phyloP scores from a whole-genome alignment of 2,113 vertebrate genomes.

The Chaetops frenatus region DNA sequence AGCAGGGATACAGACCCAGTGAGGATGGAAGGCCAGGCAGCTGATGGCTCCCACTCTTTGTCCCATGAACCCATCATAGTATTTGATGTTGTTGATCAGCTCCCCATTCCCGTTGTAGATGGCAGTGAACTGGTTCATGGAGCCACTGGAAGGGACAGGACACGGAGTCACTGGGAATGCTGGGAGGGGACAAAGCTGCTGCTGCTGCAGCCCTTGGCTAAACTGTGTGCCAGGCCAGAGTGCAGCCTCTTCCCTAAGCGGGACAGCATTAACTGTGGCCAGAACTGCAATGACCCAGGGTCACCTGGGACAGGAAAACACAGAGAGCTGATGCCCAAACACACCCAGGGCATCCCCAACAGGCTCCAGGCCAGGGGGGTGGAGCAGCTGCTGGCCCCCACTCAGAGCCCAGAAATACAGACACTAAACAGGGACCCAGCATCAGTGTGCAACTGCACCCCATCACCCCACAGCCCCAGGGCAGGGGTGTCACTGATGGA shows the following conservation, averaged over 20 bases:
- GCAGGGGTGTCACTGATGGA: background rate
- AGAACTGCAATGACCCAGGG: background rate
- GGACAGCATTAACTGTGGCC: background rate
- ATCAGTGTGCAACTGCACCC: background rate
- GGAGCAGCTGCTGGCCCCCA: background rate
- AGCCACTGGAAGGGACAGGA: slow-evolving; percentile 77
- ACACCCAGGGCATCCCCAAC: background rate
- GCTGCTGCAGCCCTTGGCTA: background rate
- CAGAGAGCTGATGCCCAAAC: accelerated
- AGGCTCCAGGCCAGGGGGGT: background rate
- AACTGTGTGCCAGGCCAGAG: background rate
- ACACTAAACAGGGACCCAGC: background rate
- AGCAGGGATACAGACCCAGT: slow-evolving; percentile 82
- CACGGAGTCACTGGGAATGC: background rate
- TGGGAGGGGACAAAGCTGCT: accelerated
- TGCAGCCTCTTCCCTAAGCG: accelerated
- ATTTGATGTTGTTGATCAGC: slow-evolving; percentile 97
- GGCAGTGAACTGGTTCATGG: slow-evolving; percentile 98
- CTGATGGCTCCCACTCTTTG: slow-evolving; percentile 97
- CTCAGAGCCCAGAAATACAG: background rate
- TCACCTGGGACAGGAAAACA: too few relatives aligned
- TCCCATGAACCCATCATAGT: slow-evolving; percentile 99
- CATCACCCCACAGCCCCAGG: background rate
- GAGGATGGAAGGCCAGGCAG: slow-evolving; percentile 96
- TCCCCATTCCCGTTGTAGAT: slow-evolving; percentile 90